Conservation (phyloP, 1,140 invertebrate genomes). For the Temnothorax nylanderi region DNA sequence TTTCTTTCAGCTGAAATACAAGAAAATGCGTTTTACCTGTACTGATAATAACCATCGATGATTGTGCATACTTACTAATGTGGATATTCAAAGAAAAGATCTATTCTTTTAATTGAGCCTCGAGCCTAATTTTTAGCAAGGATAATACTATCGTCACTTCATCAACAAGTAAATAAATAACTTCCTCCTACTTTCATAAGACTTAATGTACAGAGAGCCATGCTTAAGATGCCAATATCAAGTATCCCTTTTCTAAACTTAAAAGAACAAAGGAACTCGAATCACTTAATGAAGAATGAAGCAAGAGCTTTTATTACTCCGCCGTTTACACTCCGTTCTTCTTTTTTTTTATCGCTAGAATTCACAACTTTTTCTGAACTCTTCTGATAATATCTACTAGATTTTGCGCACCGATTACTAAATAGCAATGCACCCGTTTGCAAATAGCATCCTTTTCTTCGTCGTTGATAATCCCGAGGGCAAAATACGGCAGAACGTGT, state of each 20-base stretch:
- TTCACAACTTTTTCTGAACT: background rate
- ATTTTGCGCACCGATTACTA: constrained; percentile 23
- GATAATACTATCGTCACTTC: background rate
- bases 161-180: background rate
- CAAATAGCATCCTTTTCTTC: constrained; percentile 12
- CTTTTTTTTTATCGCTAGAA: background rate
- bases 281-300: constrained; percentile 2
- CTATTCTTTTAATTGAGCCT: constrained; percentile 5
- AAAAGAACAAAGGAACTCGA: background rate
- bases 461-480: constrained; percentile 38
- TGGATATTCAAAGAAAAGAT: background rate
- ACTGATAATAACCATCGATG: background rate
- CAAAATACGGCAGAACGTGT: constrained; percentile 48
- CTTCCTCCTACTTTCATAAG: background rate
- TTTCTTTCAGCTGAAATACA: constrained; percentile 5
- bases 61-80: background rate
- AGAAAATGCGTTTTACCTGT: background rate
- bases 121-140: background rate
- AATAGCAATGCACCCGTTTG: constrained; percentile 28
- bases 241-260: background rate
- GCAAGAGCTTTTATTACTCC: background rate
- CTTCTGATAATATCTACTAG: background rate
- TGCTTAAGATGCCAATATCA: background rate
- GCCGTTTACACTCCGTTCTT: background rate
- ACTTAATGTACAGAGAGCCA: constrained; percentile 7